A percentile compares a stretch with the other conserved stretches of the same genome.
Conservation (phyloP, 1,140 invertebrate genomes). For the Sycophila sp. region DNA sequence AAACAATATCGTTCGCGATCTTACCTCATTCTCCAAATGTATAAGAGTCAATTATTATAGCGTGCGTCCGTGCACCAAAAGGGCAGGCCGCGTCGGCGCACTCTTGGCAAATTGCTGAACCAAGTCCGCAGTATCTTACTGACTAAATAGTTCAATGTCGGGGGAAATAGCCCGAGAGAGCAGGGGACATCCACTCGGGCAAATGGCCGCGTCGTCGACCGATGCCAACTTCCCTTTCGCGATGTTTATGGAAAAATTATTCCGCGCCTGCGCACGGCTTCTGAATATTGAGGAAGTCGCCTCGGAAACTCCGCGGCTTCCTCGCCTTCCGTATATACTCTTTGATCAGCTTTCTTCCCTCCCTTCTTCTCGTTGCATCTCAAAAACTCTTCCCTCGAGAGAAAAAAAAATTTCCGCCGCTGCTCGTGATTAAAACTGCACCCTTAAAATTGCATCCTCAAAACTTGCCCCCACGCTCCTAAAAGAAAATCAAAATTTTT, state of each 20-base stretch:
- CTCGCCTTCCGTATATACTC: not conserved
- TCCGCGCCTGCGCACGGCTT: slow-evolving; percentile 39
- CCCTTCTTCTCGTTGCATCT: too few relatives aligned
- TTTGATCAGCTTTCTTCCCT: not conserved
- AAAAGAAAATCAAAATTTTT: too few relatives aligned
- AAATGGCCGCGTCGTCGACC: slow-evolving; percentile 44
- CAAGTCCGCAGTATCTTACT: slow-evolving; percentile 52
- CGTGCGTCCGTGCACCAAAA: too few relatives aligned
- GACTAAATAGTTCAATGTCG: slow-evolving; percentile 55
- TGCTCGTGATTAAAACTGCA: too few relatives aligned
- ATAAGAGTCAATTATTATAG: slow-evolving; percentile 46
- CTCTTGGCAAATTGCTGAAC: slow-evolving; percentile 54
- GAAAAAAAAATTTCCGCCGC: too few relatives aligned
- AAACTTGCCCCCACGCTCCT: too few relatives aligned
- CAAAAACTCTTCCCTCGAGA: slow-evolving; percentile 4
- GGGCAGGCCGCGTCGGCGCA: too few relatives aligned
- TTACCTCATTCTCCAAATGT: not conserved
- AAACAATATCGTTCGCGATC: not conserved
- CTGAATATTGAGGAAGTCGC: slow-evolving; percentile 43
- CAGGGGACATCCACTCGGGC: slow-evolving; percentile 54
- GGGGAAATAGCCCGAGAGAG: slow-evolving; percentile 38
- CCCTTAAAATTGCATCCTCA: too few relatives aligned
- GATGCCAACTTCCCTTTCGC: slow-evolving; percentile 45
- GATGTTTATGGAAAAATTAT: slow-evolving; percentile 57
- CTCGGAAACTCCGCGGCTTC: slow-evolving; percentile 13